Percentiles rank a stretch among this genome's conserved stretches.
Conservation (phyloP, 2,797 vertebrate species). For the Dryobates pubescens region DNA sequence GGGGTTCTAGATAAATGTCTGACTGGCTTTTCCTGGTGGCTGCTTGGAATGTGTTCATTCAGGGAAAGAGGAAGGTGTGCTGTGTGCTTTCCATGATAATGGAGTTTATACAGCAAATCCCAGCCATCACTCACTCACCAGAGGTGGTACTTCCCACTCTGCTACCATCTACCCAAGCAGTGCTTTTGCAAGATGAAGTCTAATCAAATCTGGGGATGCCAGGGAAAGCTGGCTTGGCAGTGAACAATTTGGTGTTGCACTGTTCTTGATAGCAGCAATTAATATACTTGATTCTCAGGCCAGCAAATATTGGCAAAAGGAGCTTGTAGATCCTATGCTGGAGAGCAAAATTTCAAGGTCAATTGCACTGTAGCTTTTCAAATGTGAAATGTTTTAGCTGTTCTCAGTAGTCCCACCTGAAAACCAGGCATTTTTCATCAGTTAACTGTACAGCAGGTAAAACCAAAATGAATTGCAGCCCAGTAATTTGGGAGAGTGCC, state of each 20-base stretch:
- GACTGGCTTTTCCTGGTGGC: background rate
- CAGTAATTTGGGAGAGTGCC: background rate
- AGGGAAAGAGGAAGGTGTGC: background rate
- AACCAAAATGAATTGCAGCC: background rate
- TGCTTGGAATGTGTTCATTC: background rate
- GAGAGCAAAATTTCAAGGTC: background rate
- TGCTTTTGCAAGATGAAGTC: background rate
- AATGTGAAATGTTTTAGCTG: background rate
- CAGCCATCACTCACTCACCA: background rate
- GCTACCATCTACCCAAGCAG: background rate
- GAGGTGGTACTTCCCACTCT: background rate
- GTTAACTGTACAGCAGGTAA: background rate
- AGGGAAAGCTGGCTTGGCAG: background rate
- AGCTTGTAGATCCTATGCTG: background rate
- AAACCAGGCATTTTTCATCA: background rate
- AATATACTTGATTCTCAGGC: background rate
- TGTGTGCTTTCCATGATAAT: background rate
- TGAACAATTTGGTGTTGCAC: background rate
- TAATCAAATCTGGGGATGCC: background rate
- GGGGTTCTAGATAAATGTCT: background rate
- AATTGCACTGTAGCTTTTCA: background rate
- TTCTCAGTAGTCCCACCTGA: background rate
- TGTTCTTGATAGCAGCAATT: background rate
- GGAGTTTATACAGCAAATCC: background rate
- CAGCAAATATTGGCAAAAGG: background rate